Evolutionary conservation across 2,113 vertebrate species (phyloP).

Genomic region (Sisor rabdophorus): DNA sequence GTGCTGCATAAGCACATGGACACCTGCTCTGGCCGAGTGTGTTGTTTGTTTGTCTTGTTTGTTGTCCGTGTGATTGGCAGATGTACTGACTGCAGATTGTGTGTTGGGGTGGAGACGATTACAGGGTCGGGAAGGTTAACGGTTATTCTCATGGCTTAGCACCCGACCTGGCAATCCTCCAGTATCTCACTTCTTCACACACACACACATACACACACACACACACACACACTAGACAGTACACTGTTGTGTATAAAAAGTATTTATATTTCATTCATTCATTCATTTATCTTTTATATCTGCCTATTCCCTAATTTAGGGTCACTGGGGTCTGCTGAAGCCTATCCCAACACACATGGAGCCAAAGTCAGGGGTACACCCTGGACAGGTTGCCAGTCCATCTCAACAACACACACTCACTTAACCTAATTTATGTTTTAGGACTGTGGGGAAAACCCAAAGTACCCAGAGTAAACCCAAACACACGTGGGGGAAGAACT

Average conservation of each 20-base stretch:
- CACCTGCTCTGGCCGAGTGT: conserved; percentile 29
- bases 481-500: too few species aligned
- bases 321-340: too few species aligned
- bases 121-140: conserved; percentile 46
- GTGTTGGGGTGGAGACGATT: conserved; percentile 38
- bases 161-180: conserved; percentile 41
- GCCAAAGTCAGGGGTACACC: too few species aligned
- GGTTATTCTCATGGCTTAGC: conserved; percentile 41
- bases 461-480: too few species aligned
- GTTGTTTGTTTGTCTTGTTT: conserved; percentile 40
- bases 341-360: too few species aligned
- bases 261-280: too few species aligned
- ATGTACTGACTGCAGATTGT: conserved; percentile 22
- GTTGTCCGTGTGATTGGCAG: conserved; percentile 38
- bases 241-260: background rate
- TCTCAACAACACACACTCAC: too few species aligned
- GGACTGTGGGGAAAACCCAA: too few species aligned
- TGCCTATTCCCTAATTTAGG: too few species aligned
- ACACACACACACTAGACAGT: conserved; percentile 6
- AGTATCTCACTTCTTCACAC: conserved; percentile 35
- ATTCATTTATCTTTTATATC: too few species aligned
- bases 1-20: background rate
- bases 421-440: too few species aligned
- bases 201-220: conserved; percentile 11
- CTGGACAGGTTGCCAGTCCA: too few species aligned